Evolutionary conservation across 1,140 invertebrate genomes (phyloP).

Genomic region (Coenobita brevimanus): DNA sequence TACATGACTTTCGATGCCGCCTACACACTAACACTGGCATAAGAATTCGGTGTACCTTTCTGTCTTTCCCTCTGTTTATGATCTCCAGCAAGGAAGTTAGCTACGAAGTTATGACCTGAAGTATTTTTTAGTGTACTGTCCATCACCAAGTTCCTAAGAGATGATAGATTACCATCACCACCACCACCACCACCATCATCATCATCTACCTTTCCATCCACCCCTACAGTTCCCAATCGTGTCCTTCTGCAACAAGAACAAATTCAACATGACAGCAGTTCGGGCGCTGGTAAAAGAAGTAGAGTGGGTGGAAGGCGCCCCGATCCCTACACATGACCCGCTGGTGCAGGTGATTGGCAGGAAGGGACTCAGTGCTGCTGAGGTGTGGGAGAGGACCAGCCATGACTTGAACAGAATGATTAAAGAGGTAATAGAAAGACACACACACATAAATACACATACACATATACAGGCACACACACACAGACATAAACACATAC

Average conservation of each 20-base stretch:
- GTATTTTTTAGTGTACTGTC: too few species aligned
- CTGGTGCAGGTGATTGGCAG: neutral
- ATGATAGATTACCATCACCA: too few species aligned
- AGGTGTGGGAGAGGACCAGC: constrained; percentile 16
- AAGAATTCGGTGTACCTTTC: too few species aligned
- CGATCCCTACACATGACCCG: too few species aligned
- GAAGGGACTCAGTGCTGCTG: neutral
- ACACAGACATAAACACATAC: neutral
- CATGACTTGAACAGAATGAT: constrained; percentile 22
- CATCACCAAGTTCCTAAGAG: too few species aligned
- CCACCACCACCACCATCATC: too few species aligned
- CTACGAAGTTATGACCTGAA: too few species aligned
- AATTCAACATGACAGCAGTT: constrained; percentile 64
- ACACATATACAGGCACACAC: neutral
- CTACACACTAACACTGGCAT: too few species aligned
- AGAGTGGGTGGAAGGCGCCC: neutral
- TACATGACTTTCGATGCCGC: too few species aligned
- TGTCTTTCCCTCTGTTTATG: too few species aligned
- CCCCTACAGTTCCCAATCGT: constrained; percentile 69
- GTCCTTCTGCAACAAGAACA: constrained; percentile 70
- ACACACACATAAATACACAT: neutral
- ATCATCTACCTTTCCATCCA: too few species aligned
- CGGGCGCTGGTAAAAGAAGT: constrained; percentile 7
- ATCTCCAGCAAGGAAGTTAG: too few species aligned
- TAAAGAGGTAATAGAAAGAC: neutral